A percentile compares a stretch with the other conserved stretches of the same genome.
Conservation (phyloP, 1,140 invertebrate genomes). For the Drosophila sp. region DNA sequence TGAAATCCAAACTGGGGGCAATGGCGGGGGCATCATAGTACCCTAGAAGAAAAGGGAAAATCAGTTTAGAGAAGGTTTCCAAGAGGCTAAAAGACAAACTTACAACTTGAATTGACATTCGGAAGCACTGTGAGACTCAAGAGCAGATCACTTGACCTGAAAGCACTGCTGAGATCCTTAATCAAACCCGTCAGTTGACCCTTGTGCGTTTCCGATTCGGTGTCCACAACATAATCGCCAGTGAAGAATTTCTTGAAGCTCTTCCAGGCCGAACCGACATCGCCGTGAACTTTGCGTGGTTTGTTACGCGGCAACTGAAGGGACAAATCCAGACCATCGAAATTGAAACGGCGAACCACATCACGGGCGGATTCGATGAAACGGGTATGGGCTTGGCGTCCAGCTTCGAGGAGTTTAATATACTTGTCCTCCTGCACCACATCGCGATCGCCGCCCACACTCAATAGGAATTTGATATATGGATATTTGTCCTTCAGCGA, state of each 20-base stretch:
- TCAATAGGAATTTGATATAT: constrained; percentile 89
- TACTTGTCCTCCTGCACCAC: constrained; percentile 84
- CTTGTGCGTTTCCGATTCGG: constrained; percentile 89
- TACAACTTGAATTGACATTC: constrained; percentile 90
- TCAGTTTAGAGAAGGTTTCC: neutral
- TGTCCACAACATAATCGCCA: constrained; percentile 88
- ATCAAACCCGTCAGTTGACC: constrained; percentile 89
- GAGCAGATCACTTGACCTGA: constrained; percentile 86
- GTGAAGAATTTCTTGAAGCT: constrained; percentile 89
- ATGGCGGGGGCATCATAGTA: constrained; percentile 91
- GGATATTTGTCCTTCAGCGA: constrained; percentile 89
- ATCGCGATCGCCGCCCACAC: constrained; percentile 91
- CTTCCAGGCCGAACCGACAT: constrained; percentile 87
- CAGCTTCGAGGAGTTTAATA: constrained; percentile 85
- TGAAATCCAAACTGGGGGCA: constrained; percentile 89
- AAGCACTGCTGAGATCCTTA: constrained; percentile 87
- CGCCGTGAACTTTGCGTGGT: constrained; percentile 89
- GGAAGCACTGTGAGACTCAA: constrained; percentile 89
- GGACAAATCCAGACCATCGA: constrained; percentile 92
- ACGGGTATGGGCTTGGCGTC: constrained; percentile 86
- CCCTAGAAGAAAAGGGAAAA: constrained; percentile 86
- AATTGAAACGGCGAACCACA: constrained; percentile 88
- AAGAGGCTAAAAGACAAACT: constrained; percentile 53
- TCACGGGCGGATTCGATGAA: constrained; percentile 90
- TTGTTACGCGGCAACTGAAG: constrained; percentile 92